phyloP scores from a whole-genome alignment of 2,888 invertebrate species.

The Junonia oenone region DNA sequence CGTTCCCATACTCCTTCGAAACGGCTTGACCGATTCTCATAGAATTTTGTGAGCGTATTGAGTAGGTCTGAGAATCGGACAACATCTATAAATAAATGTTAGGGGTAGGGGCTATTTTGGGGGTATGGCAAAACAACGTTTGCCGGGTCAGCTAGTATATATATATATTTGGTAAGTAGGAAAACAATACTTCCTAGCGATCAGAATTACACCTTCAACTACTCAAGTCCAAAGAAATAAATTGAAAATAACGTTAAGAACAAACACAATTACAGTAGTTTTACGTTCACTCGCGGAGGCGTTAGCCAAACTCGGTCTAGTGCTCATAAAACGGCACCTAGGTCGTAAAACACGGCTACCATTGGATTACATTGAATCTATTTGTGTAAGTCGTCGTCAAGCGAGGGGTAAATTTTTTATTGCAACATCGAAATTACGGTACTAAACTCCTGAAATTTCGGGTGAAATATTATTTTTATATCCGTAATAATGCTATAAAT shows the following conservation, averaged over 20 bases:
- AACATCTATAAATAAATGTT: no score
- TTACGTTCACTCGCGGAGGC: slow-evolving; percentile 14
- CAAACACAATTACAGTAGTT: slow-evolving; percentile 4
- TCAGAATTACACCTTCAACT: no score
- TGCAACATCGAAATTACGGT: slow-evolving; percentile 1
- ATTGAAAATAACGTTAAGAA: not conserved
- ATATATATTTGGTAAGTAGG: no score
- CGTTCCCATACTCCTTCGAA: no score
- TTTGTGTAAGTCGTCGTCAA: slow-evolving; percentile 1
- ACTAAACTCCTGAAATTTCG: not conserved
- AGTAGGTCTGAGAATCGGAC: no score
- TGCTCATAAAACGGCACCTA: slow-evolving; percentile 15
- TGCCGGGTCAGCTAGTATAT: no score
- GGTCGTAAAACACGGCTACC: slow-evolving; percentile 14
- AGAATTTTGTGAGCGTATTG: no score
- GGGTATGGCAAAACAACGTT: no score
- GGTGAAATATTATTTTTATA: not conserved
- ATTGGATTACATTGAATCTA: slow-evolving; percentile 18
- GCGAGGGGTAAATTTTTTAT: slow-evolving; percentile 10
- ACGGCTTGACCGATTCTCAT: no score
- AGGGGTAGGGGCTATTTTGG: no score
- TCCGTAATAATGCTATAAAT: not conserved
- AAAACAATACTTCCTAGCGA: no score
- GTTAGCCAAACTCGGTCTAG: slow-evolving; percentile 13
- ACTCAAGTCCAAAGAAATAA: no score